These are phyloP conservation scores for mouse (Mus musculus) DNA, from an alignment of 2,113 vertebrate species.

Conservation along the genomic window GRCm39 chr4:83771001-83771500, in stretches of 20 bases:
- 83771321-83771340: not conserved
- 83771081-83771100: not conserved
- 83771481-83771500: constrained; percentile 13
- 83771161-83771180: not conserved
- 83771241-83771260: constrained; percentile 9
- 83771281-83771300: constrained; percentile 55
- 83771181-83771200: not conserved
- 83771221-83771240: constrained; percentile 41
- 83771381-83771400: not conserved
- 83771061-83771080: not conserved
- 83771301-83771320: not conserved
- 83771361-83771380: not conserved
- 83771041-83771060: not conserved
- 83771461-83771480: not conserved
- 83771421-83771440: not conserved
- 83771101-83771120: not conserved
- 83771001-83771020: not conserved
- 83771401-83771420: not conserved
- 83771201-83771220: not conserved
- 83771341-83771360: not conserved
- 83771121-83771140: not conserved
- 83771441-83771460: not conserved
- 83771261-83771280: constrained; percentile 37
- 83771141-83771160: not conserved
- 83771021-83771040: not conserved